Evolutionary conservation across 2,888 invertebrate species (phyloP).

Genomic region (Eupithecia tripunctaria): DNA sequence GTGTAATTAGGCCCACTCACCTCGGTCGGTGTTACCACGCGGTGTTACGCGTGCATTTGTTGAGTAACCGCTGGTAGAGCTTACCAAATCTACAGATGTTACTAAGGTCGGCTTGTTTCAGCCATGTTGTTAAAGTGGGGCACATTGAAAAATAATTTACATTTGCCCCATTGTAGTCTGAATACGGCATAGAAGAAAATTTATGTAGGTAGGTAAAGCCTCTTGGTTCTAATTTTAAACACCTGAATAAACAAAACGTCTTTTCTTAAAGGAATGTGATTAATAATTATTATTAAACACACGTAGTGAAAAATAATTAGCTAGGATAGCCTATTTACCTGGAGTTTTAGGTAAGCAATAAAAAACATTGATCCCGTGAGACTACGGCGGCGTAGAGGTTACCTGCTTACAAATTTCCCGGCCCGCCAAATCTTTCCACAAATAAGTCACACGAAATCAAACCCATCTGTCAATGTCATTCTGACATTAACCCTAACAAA

Average conservation of each 20-base stretch:
- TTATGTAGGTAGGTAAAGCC: background rate
- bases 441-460: background rate
- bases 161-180: background rate
- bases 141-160: background rate
- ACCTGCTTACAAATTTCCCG: too few species aligned
- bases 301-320: background rate
- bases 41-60: too few species aligned
- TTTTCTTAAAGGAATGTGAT: background rate
- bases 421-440: background rate
- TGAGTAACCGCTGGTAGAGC: too few species aligned
- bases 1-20: too few species aligned
- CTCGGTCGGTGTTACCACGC: too few species aligned
- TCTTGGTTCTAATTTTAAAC: background rate
- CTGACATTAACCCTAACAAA: slow-evolving; percentile 15
- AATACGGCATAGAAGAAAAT: too few species aligned
- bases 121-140: background rate
- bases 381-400: too few species aligned
- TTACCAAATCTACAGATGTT: too few species aligned
- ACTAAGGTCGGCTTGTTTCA: too few species aligned
- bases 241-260: background rate
- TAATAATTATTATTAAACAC: background rate
- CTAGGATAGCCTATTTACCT: background rate
- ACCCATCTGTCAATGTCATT: slow-evolving; percentile 16
- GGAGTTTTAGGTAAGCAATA: background rate
- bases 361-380: background rate